These are phyloP conservation scores for Archocentrus centrarchus DNA, from an alignment of 2,113 vertebrate genomes.

Conservation along the genomic window DNA sequence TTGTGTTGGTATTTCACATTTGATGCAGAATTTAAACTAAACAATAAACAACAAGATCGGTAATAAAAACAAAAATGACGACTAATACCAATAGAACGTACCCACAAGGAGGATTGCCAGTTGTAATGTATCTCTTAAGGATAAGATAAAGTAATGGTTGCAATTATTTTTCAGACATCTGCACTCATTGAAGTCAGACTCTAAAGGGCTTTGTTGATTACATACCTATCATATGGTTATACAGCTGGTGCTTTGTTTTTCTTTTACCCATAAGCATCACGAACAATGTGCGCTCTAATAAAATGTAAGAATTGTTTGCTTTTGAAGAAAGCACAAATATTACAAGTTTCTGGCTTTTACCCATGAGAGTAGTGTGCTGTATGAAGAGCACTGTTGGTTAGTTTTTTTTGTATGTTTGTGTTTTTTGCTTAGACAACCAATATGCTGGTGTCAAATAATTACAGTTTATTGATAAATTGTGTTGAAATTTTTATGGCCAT, in stretches of 20 bases:
- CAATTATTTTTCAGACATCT: constrained; percentile 30
- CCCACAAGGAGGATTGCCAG: not conserved
- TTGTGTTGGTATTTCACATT: not conserved
- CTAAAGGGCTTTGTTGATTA: constrained; percentile 25
- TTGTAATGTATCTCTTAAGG: not conserved
- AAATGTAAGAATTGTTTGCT: not conserved
- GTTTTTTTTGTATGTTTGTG: too few species aligned
- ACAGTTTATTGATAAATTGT: too few species aligned
- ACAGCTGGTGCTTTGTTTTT: constrained; percentile 42
- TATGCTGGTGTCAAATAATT: too few species aligned
- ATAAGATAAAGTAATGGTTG: constrained; percentile 9
- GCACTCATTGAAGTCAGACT: not conserved
- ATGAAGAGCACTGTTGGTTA: too few species aligned
- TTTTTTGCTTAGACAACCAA: too few species aligned
- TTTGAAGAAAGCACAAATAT: not conserved
- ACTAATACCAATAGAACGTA: not conserved
- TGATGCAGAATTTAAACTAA: constrained; percentile 19
- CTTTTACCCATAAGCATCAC: constrained; percentile 2
- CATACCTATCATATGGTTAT: constrained; percentile 25
- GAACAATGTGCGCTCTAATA: not conserved
- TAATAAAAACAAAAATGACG: constrained; percentile 9
- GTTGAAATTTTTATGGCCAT: not conserved
- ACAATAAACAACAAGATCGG: not conserved
- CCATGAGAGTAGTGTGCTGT: too few species aligned
- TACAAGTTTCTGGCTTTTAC: not conserved